Conservation (phyloP, 1,140 invertebrate species). For the Penaeus indicus region DNA sequence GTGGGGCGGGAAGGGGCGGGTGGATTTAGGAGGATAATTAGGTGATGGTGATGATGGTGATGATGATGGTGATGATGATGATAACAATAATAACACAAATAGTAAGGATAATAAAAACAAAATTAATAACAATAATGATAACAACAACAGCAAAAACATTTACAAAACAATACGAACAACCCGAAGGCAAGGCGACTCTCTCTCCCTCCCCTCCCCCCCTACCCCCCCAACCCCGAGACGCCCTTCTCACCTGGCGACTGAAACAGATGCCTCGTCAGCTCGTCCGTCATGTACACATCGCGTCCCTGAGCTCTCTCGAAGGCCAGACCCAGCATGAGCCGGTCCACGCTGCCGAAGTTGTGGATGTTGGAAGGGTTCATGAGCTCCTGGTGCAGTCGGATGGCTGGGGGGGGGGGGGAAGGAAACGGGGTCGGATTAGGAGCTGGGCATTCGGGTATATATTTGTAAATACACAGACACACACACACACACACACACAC, state of each 20-base stretch:
- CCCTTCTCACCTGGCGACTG: slow-evolving; percentile 75
- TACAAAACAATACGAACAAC: too few relatives aligned
- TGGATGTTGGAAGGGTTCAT: slow-evolving; percentile 74
- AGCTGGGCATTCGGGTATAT: too few relatives aligned
- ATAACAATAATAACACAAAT: slow-evolving; percentile 66
- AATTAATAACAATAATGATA: too few relatives aligned
- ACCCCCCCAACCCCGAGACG: neutral
- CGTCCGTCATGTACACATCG: slow-evolving; percentile 85
- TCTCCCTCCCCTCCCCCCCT: neutral
- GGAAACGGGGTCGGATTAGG: too few relatives aligned
- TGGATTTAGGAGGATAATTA: too few relatives aligned
- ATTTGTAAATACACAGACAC: too few relatives aligned
- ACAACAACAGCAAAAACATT: too few relatives aligned
- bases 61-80: slow-evolving; percentile 73
- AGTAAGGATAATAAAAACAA: too few relatives aligned
- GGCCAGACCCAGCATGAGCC: slow-evolving; percentile 80
- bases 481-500: too few relatives aligned
- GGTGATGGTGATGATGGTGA: neutral
- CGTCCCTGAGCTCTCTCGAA: slow-evolving; percentile 83
- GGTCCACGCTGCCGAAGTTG: slow-evolving; percentile 82
- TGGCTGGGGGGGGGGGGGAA: slow-evolving; percentile 74
- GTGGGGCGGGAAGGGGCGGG: neutral
- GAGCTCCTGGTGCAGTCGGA: slow-evolving; percentile 83
- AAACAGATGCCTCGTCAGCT: slow-evolving; percentile 90
- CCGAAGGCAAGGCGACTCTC: neutral